Evolutionary conservation across 2,888 invertebrate genomes (phyloP), one percentile per base, ranked within the genome.

Genomic region (Lottia scabra): DNA sequence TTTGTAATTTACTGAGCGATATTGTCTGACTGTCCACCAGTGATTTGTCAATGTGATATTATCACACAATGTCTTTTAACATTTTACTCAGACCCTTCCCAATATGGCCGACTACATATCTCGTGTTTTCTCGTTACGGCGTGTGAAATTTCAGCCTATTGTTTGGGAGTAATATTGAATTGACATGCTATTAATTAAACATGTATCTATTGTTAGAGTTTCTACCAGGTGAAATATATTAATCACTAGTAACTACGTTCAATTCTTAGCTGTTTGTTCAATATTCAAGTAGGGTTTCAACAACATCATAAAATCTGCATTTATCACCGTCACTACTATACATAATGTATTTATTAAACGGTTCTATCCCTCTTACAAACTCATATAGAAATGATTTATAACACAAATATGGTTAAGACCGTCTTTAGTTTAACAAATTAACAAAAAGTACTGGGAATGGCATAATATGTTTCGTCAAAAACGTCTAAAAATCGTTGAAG

Each of bases 41-140:
- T 56, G 19, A 56, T 56, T 56, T 56, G 56, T 56, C 56, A 56
- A 56, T 19, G 56, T 56, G 56, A 56, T 56, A 56, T 56, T 56
- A 56, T 56, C 56, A 56, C 56, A 56, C 56, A 56, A 56, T 56
- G 56, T 56, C 19, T 56, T 56, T 56, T 56, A 56, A 19, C 23
- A 19, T 23, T 19, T 56, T 23, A 23, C 56, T 23, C 56, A 10
- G 15, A 19, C 19, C 19, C 19, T 56, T 56, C 13, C 19, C 15
- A 56, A 56, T 56, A 56, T 56, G 56, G 56, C 13, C 23, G 56
- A 23, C 19, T 19, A 56, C 10, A 56, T 23, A 23, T 23, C 56
- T 23, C 23, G 23, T 23, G 19, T 19, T 23, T 56, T 56, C 56
- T 23, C 23, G 13, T 56, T 56, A 23, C 19, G 23, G 19, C 56